A percentile compares a stretch with the other conserved stretches of the same genome.
These are phyloP conservation scores for Yponomeuta plumbellus DNA, from an alignment of 2,888 invertebrate genomes.

Conservation along the genomic window DNA sequence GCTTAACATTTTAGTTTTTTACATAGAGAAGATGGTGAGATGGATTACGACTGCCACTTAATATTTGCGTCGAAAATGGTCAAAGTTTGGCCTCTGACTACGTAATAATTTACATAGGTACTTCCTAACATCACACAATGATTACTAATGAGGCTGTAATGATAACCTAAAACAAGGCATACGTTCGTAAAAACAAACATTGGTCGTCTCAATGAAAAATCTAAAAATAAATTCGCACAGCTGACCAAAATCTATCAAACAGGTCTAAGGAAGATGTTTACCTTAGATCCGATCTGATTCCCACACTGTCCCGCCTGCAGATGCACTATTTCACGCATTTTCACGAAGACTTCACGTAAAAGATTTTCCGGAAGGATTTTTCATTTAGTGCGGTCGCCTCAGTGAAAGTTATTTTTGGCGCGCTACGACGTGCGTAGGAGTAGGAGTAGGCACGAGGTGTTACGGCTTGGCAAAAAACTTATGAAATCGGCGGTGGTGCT, in stretches of 20 bases:
- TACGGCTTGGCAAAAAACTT: no score
- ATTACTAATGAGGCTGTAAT: no score
- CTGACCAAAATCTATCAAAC: neutral
- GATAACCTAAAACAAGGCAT: no score
- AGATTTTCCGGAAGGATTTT: neutral
- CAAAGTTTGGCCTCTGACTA: no score
- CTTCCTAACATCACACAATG: no score
- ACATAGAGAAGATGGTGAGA: no score
- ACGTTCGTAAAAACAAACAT: no score
- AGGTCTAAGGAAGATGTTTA: constrained; percentile 36
- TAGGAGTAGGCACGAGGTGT: neutral
- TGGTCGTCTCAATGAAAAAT: neutral
- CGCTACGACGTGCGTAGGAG: neutral
- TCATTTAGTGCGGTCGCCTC: neutral
- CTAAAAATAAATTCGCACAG: neutral
- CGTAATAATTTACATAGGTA: no score
- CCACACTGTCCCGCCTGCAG: constrained; percentile 94
- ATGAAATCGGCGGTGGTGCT: no score
- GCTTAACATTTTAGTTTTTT: no score
- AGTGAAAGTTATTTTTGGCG: constrained; percentile 6
- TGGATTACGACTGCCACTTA: no score
- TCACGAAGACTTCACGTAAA: constrained; percentile 22
- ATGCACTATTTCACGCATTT: constrained; percentile 95
- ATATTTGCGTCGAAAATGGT: no score
- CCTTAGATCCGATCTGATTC: constrained; percentile 95